Evolutionary conservation across 1,140 invertebrate genomes (phyloP).

Genomic region (Zaprionus capensis): DNA sequence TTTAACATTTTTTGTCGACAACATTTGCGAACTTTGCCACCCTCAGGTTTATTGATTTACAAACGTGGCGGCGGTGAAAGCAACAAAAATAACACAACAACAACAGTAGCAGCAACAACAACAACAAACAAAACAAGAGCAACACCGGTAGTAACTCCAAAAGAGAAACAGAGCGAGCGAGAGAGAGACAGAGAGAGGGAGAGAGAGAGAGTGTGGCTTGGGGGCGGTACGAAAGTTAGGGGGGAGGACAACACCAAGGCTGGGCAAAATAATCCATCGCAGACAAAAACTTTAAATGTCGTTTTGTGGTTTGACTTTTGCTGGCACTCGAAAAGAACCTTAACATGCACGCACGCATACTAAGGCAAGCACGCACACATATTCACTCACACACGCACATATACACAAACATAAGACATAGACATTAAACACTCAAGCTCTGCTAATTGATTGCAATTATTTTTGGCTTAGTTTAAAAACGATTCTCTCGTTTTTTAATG

Average conservation of each 20-base stretch:
- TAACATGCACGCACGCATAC: conserved; percentile 22
- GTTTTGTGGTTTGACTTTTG: conserved; percentile 71
- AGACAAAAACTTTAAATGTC: conserved; percentile 78
- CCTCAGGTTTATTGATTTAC: conserved; percentile 83
- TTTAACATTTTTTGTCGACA: conserved; percentile 40
- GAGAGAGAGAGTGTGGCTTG: background rate
- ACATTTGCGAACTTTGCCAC: conserved; percentile 78
- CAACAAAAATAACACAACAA: conserved; percentile 41
- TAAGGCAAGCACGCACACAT: conserved; percentile 9
- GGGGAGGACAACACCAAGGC: conserved; percentile 39
- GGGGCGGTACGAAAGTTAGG: background rate
- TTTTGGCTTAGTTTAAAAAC: conserved; percentile 28
- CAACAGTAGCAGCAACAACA: conserved; percentile 25
- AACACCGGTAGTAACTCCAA: conserved; percentile 14
- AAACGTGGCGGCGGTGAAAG: conserved; percentile 47
- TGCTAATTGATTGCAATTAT: conserved; percentile 44
- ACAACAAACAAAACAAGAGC: conserved; percentile 28
- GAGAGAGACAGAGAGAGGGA: conserved; percentile 9
- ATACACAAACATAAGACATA: background rate
- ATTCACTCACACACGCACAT: conserved; percentile 2
- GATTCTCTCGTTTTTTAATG: conserved; percentile 30
- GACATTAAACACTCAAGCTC: conserved; percentile 4
- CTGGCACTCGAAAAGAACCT: conserved; percentile 33
- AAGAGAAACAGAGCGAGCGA: conserved; percentile 9
- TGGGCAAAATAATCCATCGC: conserved; percentile 65